A percentile compares a stretch with the other conserved stretches of the same genome.
phyloP scores from a whole-genome alignment of 2,113 vertebrate species.

The Sphyrna mokarran region DNA sequence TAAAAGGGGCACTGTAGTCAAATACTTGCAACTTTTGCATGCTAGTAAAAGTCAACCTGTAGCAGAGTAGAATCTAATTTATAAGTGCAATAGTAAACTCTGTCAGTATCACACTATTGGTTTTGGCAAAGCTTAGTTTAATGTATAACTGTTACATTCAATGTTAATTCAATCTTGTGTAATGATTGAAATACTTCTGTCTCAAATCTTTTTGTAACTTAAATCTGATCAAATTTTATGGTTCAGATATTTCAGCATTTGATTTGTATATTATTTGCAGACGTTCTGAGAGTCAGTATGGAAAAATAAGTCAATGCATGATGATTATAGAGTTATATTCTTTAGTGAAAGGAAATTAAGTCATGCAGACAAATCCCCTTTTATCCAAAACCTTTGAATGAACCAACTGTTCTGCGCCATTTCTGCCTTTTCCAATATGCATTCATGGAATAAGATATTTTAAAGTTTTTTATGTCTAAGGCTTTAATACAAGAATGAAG shows the following conservation, averaged over 20 bases:
- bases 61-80: not conserved
- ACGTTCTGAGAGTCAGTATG: not conserved
- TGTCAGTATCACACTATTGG: not conserved
- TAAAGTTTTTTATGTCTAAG: not conserved
- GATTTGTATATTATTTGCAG: not conserved
- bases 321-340: not conserved
- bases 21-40: not conserved
- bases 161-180: not conserved
- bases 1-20: not conserved
- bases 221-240: not conserved
- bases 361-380: not conserved
- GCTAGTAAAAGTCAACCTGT: not conserved
- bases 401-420: not conserved
- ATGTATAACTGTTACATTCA: not conserved
- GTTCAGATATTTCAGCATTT: not conserved
- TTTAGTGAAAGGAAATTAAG: not conserved
- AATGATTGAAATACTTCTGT: not conserved
- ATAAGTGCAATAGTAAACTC: not conserved
- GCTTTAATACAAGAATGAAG: no score
- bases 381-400: not conserved
- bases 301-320: not conserved
- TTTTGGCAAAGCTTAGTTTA: not conserved
- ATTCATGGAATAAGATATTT: conserved; percentile 1
- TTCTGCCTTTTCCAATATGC: not conserved
- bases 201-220: not conserved